Conservation (phyloP, 2,888 invertebrate species). For the Syritta pipiens region DNA sequence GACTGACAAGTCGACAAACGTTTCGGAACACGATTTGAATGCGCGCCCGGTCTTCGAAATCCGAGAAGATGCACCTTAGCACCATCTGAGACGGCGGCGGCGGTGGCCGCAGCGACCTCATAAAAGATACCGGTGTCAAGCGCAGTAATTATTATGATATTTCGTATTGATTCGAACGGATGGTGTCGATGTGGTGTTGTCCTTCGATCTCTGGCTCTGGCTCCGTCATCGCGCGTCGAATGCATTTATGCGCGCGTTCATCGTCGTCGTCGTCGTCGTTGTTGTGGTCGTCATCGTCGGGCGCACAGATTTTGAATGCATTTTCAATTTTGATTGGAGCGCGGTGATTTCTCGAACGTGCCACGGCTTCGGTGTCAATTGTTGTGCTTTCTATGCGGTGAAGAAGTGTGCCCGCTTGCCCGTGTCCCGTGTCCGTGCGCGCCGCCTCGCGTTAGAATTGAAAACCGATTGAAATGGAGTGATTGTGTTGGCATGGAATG, state of each 20-base stretch:
- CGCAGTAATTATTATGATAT: conserved; percentile 70
- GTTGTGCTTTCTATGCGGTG: conserved; percentile 60
- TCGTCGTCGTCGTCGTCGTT: no score
- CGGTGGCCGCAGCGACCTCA: conserved; percentile 68
- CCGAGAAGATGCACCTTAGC: conserved; percentile 49
- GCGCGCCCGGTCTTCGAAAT: conserved; percentile 57
- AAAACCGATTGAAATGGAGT: conserved; percentile 68
- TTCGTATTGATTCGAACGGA: conserved; percentile 61
- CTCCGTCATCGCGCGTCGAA: conserved; percentile 59
- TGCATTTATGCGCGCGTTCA: conserved; percentile 42
- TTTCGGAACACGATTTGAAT: conserved; percentile 64
- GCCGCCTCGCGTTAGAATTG: conserved; percentile 60
- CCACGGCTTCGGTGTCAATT: conserved; percentile 67
- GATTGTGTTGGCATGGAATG: conserved; percentile 63
- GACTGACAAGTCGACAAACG: conserved; percentile 43
- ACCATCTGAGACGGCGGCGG: no score
- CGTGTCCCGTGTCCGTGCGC: conserved; percentile 14
- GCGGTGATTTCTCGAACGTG: conserved; percentile 68
- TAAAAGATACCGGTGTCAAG: conserved; percentile 69
- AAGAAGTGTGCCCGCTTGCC: conserved; percentile 65
- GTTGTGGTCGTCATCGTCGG: background rate
- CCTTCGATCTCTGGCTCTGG: background rate
- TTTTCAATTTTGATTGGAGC: conserved; percentile 69
- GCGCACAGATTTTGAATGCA: conserved; percentile 56
- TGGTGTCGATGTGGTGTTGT: conserved; percentile 18